Percentiles rank a stretch among this genome's conserved stretches.
phyloP scores from a whole-genome alignment of 2,113 vertebrate species.

The Mirounga angustirostris region DNA sequence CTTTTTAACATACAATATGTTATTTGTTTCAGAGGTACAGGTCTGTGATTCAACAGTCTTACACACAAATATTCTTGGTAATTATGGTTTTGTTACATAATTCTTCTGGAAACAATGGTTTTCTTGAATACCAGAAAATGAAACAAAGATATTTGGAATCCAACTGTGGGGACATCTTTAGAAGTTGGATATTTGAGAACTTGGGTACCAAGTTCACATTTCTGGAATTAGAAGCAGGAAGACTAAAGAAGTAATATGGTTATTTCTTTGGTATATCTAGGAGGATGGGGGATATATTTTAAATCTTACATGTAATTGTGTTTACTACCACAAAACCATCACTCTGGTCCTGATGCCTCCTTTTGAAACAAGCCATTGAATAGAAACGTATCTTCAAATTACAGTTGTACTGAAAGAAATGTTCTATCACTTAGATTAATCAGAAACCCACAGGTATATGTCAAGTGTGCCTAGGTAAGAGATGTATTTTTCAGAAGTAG shows the following conservation, averaged over 20 bases:
- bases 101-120: constrained; percentile 12
- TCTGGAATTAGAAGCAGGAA: background rate
- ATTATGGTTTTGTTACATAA: background rate
- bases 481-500: background rate
- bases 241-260: accelerated
- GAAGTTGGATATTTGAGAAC: background rate
- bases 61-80: background rate
- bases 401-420: background rate
- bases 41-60: too few species aligned
- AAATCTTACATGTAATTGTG: background rate
- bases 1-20: too few species aligned
- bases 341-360: background rate
- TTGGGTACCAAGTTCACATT: background rate
- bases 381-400: background rate
- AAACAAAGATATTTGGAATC: constrained; percentile 2
- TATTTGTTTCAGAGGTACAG: too few species aligned
- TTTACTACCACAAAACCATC: background rate
- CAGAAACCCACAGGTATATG: background rate
- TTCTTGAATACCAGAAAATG: background rate
- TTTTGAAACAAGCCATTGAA: background rate
- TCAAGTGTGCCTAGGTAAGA: background rate
- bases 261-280: background rate
- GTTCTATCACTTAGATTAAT: constrained; percentile 23
- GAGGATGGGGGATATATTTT: background rate
- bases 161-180: background rate